Evolutionary conservation across 2,888 invertebrate species (phyloP).

Genomic region (Cantharis rufa): DNA sequence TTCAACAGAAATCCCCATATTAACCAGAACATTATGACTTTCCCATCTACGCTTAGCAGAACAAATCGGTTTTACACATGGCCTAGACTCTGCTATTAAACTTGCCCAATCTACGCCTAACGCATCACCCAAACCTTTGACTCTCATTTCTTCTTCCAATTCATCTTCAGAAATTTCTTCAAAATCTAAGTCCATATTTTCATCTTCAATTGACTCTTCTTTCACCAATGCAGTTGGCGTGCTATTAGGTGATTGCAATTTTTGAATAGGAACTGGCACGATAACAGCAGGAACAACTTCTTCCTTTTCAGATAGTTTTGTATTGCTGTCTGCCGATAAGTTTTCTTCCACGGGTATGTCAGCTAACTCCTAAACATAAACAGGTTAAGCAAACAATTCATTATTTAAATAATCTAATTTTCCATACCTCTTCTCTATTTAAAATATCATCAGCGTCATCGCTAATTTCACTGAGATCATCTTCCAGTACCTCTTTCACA

Average conservation of each 20-base stretch:
- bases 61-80: slow-evolving; percentile 58
- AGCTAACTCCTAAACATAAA: slow-evolving; percentile 36
- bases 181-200: slow-evolving; percentile 78
- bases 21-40: slow-evolving; percentile 76
- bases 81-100: slow-evolving; percentile 77
- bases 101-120: slow-evolving; percentile 95
- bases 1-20: slow-evolving; percentile 78
- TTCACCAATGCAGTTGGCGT: slow-evolving; percentile 40
- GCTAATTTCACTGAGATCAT: slow-evolving; percentile 85
- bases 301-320: slow-evolving; percentile 32
- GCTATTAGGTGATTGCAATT: slow-evolving; percentile 45
- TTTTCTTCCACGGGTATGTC: slow-evolving; percentile 30
- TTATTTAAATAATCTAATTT: slow-evolving; percentile 27
- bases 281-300: slow-evolving; percentile 43
- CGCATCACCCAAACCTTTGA: slow-evolving; percentile 83
- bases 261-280: slow-evolving; percentile 41
- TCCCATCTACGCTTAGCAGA: slow-evolving; percentile 77
- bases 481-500: slow-evolving; percentile 59
- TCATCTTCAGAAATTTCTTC: slow-evolving; percentile 92
- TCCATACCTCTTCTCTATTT: slow-evolving; percentile 69
- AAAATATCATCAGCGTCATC: slow-evolving; percentile 88
- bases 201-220: slow-evolving; percentile 67
- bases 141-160: slow-evolving; percentile 78
- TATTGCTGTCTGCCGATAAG: not conserved
- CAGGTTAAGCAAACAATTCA: not conserved